Conservation (phyloP, 2,888 invertebrate species). For the Leistus spinibarbis region DNA sequence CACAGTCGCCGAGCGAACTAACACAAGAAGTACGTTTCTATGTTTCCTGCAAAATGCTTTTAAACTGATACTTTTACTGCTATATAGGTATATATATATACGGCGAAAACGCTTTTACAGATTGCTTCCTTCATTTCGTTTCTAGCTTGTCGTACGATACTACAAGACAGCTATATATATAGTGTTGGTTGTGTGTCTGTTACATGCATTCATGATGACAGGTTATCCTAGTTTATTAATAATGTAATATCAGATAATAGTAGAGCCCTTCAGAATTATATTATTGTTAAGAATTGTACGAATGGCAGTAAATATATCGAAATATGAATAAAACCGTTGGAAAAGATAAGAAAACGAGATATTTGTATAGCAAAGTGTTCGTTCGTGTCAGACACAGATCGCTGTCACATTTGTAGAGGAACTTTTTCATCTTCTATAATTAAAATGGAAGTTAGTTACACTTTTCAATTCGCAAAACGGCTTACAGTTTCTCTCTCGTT, state of each 20-base stretch:
- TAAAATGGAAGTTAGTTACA: conserved; percentile 35
- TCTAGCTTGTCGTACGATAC: background rate
- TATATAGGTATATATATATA: background rate
- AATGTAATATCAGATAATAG: too few species aligned
- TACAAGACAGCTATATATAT: background rate
- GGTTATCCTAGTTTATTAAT: too few species aligned
- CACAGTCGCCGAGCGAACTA: background rate
- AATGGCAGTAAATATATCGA: conserved; percentile 10
- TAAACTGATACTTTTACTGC: background rate
- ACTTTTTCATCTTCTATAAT: conserved; percentile 36
- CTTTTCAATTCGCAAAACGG: conserved; percentile 27
- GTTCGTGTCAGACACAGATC: conserved; percentile 29
- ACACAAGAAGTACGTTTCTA: background rate
- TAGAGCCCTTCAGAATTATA: too few species aligned
- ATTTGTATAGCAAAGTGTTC: conserved; percentile 25
- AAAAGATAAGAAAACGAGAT: conserved; percentile 22
- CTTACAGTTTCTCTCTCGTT: conserved; percentile 13
- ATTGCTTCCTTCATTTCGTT: background rate
- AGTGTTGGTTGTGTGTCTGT: too few species aligned
- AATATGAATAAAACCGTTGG: conserved; percentile 28
- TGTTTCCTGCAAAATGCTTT: background rate
- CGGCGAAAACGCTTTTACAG: background rate
- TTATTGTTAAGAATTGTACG: too few species aligned
- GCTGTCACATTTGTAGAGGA: conserved; percentile 25
- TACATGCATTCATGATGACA: too few species aligned